These are phyloP conservation scores for Nasonia vitripennis DNA, from an alignment of 1,140 invertebrate species.

Conservation along the genomic window DNA sequence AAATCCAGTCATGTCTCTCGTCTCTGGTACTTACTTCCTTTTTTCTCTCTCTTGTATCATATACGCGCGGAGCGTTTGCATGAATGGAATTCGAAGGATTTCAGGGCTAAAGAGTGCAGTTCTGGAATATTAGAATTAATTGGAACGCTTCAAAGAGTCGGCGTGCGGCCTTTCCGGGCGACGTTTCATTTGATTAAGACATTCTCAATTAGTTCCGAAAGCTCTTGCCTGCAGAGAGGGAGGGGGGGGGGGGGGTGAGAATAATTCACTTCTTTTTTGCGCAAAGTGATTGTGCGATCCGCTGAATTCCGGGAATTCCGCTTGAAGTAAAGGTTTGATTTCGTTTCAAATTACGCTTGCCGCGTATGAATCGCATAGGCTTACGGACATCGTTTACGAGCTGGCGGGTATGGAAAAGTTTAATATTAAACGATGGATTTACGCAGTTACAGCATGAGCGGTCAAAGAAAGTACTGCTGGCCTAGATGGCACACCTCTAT, in stretches of 20 bases:
- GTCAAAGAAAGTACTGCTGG: no score
- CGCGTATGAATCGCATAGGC: neutral
- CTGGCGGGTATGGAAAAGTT: no score
- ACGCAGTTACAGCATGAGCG: no score
- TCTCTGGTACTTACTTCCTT: neutral
- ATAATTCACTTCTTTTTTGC: neutral
- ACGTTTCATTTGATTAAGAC: constrained; percentile 11
- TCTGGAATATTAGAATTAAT: neutral
- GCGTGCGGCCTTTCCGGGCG: neutral
- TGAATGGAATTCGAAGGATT: neutral
- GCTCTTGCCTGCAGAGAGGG: neutral
- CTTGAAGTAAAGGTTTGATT: neutral
- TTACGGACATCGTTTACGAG: no score
- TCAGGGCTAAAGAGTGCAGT: neutral
- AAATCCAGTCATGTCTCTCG: neutral
- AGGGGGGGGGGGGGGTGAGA: neutral
- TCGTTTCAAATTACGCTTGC: no score
- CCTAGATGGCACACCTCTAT: no score
- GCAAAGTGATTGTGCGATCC: neutral
- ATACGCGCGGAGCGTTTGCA: no score
- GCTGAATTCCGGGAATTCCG: neutral
- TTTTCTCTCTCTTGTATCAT: neutral
- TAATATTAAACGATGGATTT: no score
- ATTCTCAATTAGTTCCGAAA: constrained; percentile 6
- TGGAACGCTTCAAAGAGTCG: neutral